Percentiles rank a stretch among this genome's conserved stretches.
Conservation (phyloP, 2,113 vertebrate species). For the Melierax canorus region DNA sequence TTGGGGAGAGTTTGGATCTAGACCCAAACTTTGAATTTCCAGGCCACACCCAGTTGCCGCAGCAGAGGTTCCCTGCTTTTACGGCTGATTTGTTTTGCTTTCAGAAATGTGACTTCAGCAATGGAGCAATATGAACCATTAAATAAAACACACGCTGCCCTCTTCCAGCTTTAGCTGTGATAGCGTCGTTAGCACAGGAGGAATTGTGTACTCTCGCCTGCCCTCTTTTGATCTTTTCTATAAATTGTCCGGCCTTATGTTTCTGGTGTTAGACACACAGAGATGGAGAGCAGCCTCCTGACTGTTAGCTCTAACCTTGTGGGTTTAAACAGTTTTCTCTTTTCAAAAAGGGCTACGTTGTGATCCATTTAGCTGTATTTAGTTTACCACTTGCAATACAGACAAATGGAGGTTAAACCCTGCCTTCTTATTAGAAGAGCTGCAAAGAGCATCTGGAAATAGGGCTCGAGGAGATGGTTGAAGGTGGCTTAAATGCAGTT, state of each 20-base stretch:
- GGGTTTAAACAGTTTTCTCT: background rate
- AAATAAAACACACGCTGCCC: slow-evolving; percentile 21
- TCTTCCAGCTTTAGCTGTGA: slow-evolving; percentile 6
- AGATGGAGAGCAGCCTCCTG: background rate
- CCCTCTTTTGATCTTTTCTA: background rate
- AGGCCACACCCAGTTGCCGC: background rate
- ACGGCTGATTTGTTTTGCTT: background rate
- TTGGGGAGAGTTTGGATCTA: background rate
- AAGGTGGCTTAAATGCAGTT: background rate
- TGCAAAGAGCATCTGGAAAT: background rate
- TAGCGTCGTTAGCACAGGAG: background rate
- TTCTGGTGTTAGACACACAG: fast-evolving
- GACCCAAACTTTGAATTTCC: background rate
- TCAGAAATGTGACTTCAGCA: background rate
- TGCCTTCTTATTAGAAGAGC: background rate
- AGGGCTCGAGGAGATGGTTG: background rate
- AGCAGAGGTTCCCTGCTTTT: background rate
- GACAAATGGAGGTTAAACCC: background rate
- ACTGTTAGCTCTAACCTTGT: background rate
- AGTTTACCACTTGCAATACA: background rate
- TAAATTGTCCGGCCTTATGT: background rate
- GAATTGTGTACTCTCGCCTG: background rate
- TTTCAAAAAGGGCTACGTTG: background rate
- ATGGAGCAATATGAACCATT: background rate
- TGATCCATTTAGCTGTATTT: background rate